Evolutionary conservation across 2,888 invertebrate species (phyloP), one percentile per base, ranked within the genome.

Genomic region (Xanthostigma xanthostigma): DNA sequence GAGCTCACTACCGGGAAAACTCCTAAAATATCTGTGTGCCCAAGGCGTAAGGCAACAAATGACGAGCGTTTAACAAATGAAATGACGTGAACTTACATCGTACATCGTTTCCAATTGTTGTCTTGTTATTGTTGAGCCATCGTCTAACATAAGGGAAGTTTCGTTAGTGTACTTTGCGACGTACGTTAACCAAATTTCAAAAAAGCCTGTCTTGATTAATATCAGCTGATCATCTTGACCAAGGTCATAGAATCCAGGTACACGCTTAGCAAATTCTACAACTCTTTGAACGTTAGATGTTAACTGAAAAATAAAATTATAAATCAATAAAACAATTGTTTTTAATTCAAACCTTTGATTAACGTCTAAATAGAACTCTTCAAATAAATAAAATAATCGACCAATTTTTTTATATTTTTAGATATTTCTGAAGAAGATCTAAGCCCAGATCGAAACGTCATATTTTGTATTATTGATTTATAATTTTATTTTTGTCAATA

Each of bases 151-250:
- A 64, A 96, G 72, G 55, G 81, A 78, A 45, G 80, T 73, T 51
- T 81, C 77, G 38, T 80, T 80, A 40, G 88, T 84, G 69, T 91
- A 77, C 54, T 85, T 78, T 9, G 90, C 79, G 53, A 88, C 82
- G 60, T 93, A 84, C 44, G 88, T 82, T 55, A 95, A 74, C 94
- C 95, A 96, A 53, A 94, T 82, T 70, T 96, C 96, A 67, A 94
- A 93, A 74, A 97, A 97, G 52, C 95, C 94, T 63, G 84, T 80
- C 74, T 97, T 96, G 62, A 96, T 92, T 56, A 97, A 78, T 57
- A 95, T 92, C 57, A 97, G 76, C 69, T 97, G 96, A 70, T 96
- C 96, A 64, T 95, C 95, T 69, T 96, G 95, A 48, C 84, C 80
- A 57, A 96, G 78, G 56, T 83, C 81, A 62, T 82, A 78, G 73